Conservation (phyloP, 2,888 invertebrate genomes). For the Andrena camellia region DNA sequence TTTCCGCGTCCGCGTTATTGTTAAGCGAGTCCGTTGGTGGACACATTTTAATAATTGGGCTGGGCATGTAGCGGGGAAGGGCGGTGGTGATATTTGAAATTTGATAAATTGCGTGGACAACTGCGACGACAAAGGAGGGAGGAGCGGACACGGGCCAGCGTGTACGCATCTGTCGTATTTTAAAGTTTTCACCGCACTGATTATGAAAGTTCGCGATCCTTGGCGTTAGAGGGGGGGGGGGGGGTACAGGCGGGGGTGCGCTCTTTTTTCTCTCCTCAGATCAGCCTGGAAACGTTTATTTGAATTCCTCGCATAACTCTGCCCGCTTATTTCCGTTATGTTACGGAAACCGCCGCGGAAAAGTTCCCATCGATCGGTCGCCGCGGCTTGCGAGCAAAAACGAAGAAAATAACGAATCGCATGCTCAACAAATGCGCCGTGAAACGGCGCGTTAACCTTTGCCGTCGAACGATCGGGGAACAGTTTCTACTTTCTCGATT, state of each 20-base stretch:
- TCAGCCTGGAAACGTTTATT: conserved; percentile 50
- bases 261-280: background rate
- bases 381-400: background rate
- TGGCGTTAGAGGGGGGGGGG: background rate
- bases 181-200: conserved; percentile 29
- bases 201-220: conserved; percentile 47
- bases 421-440: conserved; percentile 11
- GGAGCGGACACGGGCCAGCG: background rate
- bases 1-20: conserved; percentile 10
- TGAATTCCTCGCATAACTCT: conserved; percentile 51
- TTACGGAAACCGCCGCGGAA: conserved; percentile 2
- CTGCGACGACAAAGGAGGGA: background rate
- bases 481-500: conserved; percentile 60
- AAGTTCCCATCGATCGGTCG: conserved; percentile 46
- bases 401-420: background rate
- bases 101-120: conserved; percentile 39
- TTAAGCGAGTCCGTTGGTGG: conserved; percentile 30
- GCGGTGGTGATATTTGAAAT: conserved; percentile 40
- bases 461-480: conserved; percentile 37
- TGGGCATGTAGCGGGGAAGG: background rate
- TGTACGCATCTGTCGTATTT: background rate
- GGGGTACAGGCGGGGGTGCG: background rate
- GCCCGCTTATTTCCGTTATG: conserved; percentile 19
- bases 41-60: conserved; percentile 55
- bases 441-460: conserved; percentile 38